Conservation (phyloP, 2,113 vertebrate species). For the Diglossa brunneiventris region DNA sequence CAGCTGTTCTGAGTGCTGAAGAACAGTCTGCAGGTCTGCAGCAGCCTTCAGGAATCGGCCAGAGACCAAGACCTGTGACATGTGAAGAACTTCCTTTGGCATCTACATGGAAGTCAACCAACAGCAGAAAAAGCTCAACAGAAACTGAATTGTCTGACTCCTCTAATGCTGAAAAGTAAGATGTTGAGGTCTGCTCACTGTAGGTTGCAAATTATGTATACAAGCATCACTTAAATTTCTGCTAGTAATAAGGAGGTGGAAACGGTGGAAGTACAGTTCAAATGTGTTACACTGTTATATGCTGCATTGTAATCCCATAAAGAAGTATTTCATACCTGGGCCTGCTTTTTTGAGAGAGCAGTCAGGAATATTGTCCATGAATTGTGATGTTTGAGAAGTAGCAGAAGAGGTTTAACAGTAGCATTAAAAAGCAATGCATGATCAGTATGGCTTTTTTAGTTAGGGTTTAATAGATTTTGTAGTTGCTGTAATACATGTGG, state of each 20-base stretch:
- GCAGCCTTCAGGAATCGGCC: conserved; percentile 92
- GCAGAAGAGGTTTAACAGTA: not conserved
- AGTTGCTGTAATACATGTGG: not conserved
- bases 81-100: conserved; percentile 77
- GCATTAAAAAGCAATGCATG: not conserved
- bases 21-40: conserved; percentile 85
- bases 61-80: conserved; percentile 85
- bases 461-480: not conserved
- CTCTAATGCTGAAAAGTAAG: conserved; percentile 75
- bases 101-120: conserved; percentile 71
- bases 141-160: conserved; percentile 69
- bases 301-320: not conserved
- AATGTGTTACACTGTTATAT: not conserved
- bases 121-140: conserved; percentile 66
- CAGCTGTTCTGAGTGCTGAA: conserved; percentile 83
- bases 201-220: not conserved
- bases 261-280: not conserved
- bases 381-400: not conserved
- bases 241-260: not conserved
- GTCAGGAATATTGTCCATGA: not conserved
- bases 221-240: not conserved
- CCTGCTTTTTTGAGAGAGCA: not conserved
- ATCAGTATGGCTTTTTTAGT: not conserved
- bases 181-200: not conserved
- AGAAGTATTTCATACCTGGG: not conserved